A percentile compares a stretch with the other conserved stretches of the same genome.
Evolutionary conservation across 2,113 vertebrate genomes (phyloP).

Genomic region (Limnothrissa miodon): DNA sequence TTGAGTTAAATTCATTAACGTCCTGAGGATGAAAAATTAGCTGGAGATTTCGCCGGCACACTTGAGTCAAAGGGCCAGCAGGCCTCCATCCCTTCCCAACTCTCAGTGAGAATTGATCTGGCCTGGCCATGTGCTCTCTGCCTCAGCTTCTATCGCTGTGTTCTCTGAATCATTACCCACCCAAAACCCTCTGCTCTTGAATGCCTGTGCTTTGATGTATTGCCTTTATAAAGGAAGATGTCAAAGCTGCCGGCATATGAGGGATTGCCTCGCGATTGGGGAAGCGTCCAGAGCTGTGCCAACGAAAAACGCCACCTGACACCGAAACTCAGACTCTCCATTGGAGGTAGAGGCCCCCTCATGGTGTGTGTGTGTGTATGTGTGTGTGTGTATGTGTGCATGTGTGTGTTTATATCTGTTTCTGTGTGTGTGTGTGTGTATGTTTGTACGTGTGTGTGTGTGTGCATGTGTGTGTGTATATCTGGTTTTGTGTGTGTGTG

Average conservation of each 20-base stretch:
- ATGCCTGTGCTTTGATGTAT: slow-evolving; percentile 68
- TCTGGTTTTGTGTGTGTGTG: too few species aligned
- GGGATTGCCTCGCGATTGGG: slow-evolving; percentile 64
- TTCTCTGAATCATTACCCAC: slow-evolving; percentile 54
- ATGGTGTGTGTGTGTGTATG: slow-evolving; percentile 27
- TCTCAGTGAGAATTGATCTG: neutral
- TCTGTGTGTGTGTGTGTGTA: slow-evolving; percentile 19
- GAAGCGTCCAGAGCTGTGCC: slow-evolving; percentile 55
- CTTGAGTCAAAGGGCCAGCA: neutral
- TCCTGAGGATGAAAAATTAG: neutral
- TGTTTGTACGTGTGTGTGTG: too few species aligned
- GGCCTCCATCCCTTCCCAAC: neutral
- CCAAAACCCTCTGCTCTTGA: slow-evolving; percentile 48
- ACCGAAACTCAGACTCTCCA: slow-evolving; percentile 55
- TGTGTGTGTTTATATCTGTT: slow-evolving; percentile 36
- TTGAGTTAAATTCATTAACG: neutral
- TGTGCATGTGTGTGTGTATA: too few species aligned
- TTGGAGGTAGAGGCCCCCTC: slow-evolving; percentile 53
- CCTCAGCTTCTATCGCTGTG: slow-evolving; percentile 10
- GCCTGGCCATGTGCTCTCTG: neutral
- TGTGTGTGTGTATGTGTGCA: slow-evolving; percentile 16
- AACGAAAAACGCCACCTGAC: slow-evolving; percentile 65
- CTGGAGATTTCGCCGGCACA: neutral
- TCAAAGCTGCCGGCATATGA: slow-evolving; percentile 69
- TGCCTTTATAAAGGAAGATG: slow-evolving; percentile 74